These are phyloP conservation scores for Neodon shergylaensis DNA, from an alignment of 2,113 vertebrate species.

Conservation along the genomic window DNA sequence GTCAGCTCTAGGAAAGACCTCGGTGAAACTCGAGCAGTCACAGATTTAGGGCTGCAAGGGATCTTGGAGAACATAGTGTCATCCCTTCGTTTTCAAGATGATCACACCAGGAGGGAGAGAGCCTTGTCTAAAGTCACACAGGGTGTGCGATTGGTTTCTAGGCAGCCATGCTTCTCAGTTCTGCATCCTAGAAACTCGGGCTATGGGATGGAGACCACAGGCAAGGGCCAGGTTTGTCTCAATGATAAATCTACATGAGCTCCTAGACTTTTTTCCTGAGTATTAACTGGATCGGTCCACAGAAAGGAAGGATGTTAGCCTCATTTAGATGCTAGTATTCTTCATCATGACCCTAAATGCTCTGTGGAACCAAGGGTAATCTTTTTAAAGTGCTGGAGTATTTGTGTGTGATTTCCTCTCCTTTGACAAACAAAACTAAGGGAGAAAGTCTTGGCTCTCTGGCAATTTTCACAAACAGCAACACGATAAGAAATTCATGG, in stretches of 20 bases:
- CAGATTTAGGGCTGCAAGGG: not conserved
- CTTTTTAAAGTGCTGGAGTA: slow-evolving; percentile 16
- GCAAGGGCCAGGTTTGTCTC: not conserved
- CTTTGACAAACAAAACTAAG: slow-evolving; percentile 50
- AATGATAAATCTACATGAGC: not conserved
- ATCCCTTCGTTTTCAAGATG: not conserved
- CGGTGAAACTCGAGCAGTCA: not conserved
- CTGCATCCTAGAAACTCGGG: not conserved
- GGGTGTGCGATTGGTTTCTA: not conserved
- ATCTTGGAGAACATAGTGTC: not conserved
- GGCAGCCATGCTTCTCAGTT: not conserved
- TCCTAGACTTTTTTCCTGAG: not conserved
- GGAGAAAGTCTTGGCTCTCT: slow-evolving; percentile 36
- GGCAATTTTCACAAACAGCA: slow-evolving; percentile 23
- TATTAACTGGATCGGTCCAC: not conserved
- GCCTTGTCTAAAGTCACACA: not conserved
- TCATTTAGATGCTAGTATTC: slow-evolving; percentile 28
- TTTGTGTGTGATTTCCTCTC: slow-evolving; percentile 36
- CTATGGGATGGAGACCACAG: not conserved
- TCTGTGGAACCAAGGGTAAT: slow-evolving; percentile 29
- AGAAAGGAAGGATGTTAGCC: not conserved
- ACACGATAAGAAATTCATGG: slow-evolving; percentile 64
- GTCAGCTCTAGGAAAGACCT: not conserved
- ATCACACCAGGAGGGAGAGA: not conserved
- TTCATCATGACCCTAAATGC: slow-evolving; percentile 59